Evolutionary conservation across 2,888 invertebrate species (phyloP).

Genomic region (Dicroscelio sp.): DNA sequence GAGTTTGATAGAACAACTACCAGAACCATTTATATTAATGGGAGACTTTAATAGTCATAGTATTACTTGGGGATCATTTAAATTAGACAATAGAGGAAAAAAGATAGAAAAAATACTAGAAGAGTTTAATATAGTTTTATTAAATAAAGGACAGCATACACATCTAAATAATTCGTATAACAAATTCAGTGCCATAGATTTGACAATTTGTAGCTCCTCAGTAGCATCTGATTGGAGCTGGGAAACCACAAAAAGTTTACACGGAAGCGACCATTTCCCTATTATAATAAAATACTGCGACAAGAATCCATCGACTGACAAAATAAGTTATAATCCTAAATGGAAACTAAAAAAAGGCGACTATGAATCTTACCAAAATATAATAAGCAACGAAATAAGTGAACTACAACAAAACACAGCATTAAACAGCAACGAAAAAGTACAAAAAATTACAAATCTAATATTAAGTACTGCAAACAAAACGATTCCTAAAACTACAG

Average conservation of each 20-base stretch:
- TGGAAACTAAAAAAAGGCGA: constrained; percentile 64
- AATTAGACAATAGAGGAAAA: too few relatives aligned
- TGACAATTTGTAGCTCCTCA: constrained; percentile 52
- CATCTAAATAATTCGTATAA: too few relatives aligned
- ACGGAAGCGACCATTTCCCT: constrained; percentile 75
- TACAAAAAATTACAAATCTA: neutral
- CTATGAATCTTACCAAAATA: constrained; percentile 20
- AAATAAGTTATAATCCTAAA: neutral
- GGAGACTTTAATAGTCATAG: too few relatives aligned
- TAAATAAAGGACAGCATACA: too few relatives aligned
- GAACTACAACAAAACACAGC: neutral
- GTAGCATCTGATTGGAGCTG: constrained; percentile 42
- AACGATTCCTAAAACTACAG: neutral
- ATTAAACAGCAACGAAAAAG: neutral
- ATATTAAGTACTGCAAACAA: constrained; percentile 30
- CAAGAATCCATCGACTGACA: neutral
- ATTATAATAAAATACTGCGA: constrained; percentile 39
- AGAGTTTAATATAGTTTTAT: too few relatives aligned
- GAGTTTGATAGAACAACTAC: too few relatives aligned
- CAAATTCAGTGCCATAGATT: too few relatives aligned
- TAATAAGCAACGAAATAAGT: constrained; percentile 10
- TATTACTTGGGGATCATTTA: too few relatives aligned
- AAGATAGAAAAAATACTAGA: too few relatives aligned
- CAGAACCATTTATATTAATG: too few relatives aligned
- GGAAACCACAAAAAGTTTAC: constrained; percentile 15